Percentiles rank a stretch among this genome's conserved stretches.
Conservation (phyloP, 1,140 invertebrate genomes). For the Hycleus cichorii region DNA sequence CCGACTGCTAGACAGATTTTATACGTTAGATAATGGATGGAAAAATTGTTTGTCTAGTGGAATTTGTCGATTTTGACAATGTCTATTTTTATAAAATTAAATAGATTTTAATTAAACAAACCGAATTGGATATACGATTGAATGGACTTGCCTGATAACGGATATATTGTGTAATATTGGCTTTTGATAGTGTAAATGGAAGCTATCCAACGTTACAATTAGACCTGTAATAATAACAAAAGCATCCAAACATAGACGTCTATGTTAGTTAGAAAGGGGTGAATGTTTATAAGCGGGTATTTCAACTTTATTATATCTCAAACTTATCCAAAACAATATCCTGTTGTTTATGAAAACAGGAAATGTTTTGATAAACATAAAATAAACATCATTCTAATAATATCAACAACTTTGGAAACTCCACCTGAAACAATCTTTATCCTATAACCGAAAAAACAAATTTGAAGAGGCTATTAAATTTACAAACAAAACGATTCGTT, state of each 20-base stretch:
- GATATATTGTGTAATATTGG: not conserved
- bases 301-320: conserved; percentile 2
- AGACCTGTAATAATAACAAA: conserved; percentile 14
- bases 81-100: too few relatives aligned
- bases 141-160: not conserved
- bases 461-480: too few relatives aligned
- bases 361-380: not conserved
- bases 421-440: too few relatives aligned
- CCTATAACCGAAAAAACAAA: too few relatives aligned
- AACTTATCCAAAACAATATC: conserved; percentile 1
- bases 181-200: conserved; percentile 1
- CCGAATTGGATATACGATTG: not conserved
- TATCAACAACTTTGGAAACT: not conserved
- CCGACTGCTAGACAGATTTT: too few relatives aligned
- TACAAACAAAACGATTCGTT: too few relatives aligned
- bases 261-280: too few relatives aligned
- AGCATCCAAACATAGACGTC: not conserved
- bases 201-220: conserved; percentile 12
- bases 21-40: too few relatives aligned
- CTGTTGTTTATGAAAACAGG: conserved; percentile 9
- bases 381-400: conserved; percentile 2
- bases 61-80: too few relatives aligned
- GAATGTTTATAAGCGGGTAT: not conserved
- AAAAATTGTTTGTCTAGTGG: too few relatives aligned
- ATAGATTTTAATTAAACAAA: too few relatives aligned